Evolutionary conservation across 23 tunicate species (phyloP).

Genomic region (Ciona savignyi): DNA sequence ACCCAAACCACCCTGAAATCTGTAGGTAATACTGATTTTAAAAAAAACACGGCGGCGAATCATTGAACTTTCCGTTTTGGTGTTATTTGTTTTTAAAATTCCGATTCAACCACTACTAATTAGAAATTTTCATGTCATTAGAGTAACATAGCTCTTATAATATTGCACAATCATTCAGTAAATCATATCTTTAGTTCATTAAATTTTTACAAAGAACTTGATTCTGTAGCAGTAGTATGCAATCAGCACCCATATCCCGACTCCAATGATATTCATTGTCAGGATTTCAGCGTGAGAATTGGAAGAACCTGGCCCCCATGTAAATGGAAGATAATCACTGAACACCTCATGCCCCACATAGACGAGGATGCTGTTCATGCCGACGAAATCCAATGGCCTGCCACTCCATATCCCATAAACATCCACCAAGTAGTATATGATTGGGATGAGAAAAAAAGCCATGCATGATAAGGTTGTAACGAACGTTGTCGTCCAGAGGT

Average conservation of each 20-base stretch:
- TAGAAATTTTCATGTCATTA: too few species aligned
- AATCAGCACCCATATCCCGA: conserved; percentile 69
- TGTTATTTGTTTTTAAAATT: too few species aligned
- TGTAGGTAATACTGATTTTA: too few species aligned
- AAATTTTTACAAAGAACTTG: conserved; percentile 84
- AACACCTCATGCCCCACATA: conserved; percentile 92
- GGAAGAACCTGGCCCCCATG: conserved; percentile 49
- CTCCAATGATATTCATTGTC: conserved; percentile 84
- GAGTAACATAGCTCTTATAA: too few species aligned
- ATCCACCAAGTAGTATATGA: conserved; percentile 68
- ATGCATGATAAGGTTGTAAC: conserved; percentile 65
- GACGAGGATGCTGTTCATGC: conserved; percentile 92
- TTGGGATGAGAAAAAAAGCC: conserved; percentile 53
- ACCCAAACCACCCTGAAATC: too few species aligned
- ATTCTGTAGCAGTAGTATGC: conserved; percentile 86
- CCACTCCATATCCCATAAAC: conserved; percentile 70
- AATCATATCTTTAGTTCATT: too few species aligned
- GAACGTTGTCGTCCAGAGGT: conserved; percentile 77
- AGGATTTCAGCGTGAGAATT: conserved; percentile 70
- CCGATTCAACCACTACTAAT: too few species aligned
- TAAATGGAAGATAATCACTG: conserved; percentile 64
- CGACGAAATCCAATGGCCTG: conserved; percentile 76
- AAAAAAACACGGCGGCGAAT: too few species aligned
- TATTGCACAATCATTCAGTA: too few species aligned
- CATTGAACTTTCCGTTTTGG: too few species aligned